Conservation (phyloP, 2,888 invertebrate genomes). For the Mimachlamys varia region DNA sequence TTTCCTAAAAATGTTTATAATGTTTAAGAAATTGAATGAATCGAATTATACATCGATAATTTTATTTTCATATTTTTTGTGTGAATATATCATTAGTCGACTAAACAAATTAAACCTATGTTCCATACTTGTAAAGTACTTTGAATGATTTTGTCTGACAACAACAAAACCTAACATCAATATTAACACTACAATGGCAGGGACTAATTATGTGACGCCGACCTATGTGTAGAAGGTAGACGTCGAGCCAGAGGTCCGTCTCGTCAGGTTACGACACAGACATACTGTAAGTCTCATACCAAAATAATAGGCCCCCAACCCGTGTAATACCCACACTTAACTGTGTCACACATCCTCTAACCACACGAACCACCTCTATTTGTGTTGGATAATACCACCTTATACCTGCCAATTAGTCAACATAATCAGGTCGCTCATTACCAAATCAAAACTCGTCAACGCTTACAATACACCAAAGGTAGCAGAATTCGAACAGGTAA, state of each 20-base stretch:
- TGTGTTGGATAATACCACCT: background rate
- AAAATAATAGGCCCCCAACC: background rate
- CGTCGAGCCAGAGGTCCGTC: background rate
- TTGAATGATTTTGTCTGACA: background rate
- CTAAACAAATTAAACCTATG: background rate
- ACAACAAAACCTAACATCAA: background rate
- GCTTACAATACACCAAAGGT: background rate
- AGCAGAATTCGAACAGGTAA: background rate
- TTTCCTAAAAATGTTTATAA: too few species aligned
- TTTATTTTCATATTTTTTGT: too few species aligned
- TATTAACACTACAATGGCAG: background rate
- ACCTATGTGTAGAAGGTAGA: background rate
- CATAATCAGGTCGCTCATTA: background rate
- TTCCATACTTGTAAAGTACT: background rate
- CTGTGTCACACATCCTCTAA: background rate
- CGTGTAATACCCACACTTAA: background rate
- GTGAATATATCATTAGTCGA: background rate
- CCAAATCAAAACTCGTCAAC: background rate
- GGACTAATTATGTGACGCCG: background rate
- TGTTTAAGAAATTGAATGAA: too few species aligned
- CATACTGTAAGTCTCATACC: background rate
- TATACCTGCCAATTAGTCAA: background rate
- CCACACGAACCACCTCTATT: background rate
- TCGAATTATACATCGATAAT: too few species aligned
- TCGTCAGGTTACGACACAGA: constrained; percentile 2